Evolutionary conservation across 2,888 invertebrate genomes (phyloP), one percentile per base, ranked within the genome.

Genomic region (Mesorhabditis belari): DNA sequence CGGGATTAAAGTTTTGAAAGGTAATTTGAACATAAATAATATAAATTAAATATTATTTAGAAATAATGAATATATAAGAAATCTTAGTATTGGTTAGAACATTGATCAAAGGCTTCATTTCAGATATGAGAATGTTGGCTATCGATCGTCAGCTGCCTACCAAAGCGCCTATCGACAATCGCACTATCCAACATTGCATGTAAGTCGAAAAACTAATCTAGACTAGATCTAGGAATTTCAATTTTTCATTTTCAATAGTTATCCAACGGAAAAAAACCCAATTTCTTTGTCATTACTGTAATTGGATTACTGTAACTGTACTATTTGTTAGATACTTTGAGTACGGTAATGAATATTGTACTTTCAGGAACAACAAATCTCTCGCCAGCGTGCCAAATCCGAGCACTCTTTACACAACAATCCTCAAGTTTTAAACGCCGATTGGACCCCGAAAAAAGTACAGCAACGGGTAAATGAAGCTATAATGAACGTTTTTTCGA

Each of bases 41-140:
- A n/a, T n/a, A n/a, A n/a, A n/a, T n/a, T n/a, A n/a, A n/a, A n/a
- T n/a, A n/a, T n/a, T n/a, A n/a, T n/a, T n/a, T n/a, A n/a, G n/a
- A n/a, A n/a, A n/a, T n/a, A n/a, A n/a, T n/a, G n/a, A n/a, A n/a
- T n/a, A n/a, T n/a, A n/a, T n/a, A n/a, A n/a, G n/a, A n/a, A n/a
- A n/a, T n/a, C n/a, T n/a, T n/a, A n/a, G n/a, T n/a, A n/a, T n/a
- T n/a, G n/a, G n/a, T n/a, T n/a, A n/a, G n/a, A n/a, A n/a, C n/a
- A n/a, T n/a, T n/a, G n/a, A n/a, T n/a, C n/a, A n/a, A n/a, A n/a
- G n/a, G n/a, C n/a, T n/a, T n/a, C n/a, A n/a, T n/a, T n/a, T n/a
- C n/a, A n/a, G n/a, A n/a, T 71, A 67, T 55, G 77, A 78, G 53
- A 77, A 79, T 61, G 69, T 79, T 25, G 80, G 80, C n/a, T 80